Evolutionary conservation across 2,797 vertebrate species (phyloP), one percentile per base, ranked within the genome.

Genomic region (Hoplostethus atlanticus): DNA sequence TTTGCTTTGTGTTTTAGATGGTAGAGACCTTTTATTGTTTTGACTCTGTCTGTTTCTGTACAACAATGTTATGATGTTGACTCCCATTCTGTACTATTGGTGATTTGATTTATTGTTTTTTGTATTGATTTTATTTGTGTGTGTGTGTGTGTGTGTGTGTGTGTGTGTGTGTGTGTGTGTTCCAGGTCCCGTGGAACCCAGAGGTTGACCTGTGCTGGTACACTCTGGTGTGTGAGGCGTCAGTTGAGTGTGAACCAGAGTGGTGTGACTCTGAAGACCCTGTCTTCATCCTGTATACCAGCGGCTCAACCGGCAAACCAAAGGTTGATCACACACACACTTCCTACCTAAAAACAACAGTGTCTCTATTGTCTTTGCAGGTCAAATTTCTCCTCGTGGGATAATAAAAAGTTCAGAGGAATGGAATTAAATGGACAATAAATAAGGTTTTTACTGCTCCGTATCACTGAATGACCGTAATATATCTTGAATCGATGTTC

Each of bases 241-340:
- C 94, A 3, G 93, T 92, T 0, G 95, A 97, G 83, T 98, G 96
- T 48, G 97, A 98, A n/a, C 98, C 98, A 0, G 97, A 96, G 89
- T 99, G 98, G 98, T 98, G 97, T 3, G 94, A 97, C 0, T 94
- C 97, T 0, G 98, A 99, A 86, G 97, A 99, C 64, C 96, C 96
- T 0, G 96, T 99, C 48, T 99, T 99, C 87, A 96, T 99, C 83
- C 96, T 99, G 52, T 99, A 99, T 81, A 99, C 98, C 0, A 99
- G 98, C 1, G 98, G 98, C 64, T 99, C 98, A 1, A 99, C 98
- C 0, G 98, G 98, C 10, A 98, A 97, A 85, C 98, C 98, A 12
- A 99, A 99, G 96, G 98, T 97, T 89, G 4, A 46, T 0, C 1
- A 44, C n/a, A 48, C 30, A 64, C 57, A 42, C 50, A 40, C 34